These are phyloP conservation scores for Anadara kagoshimensis DNA, from an alignment of 1,140 invertebrate species.

Conservation along the genomic window DNA sequence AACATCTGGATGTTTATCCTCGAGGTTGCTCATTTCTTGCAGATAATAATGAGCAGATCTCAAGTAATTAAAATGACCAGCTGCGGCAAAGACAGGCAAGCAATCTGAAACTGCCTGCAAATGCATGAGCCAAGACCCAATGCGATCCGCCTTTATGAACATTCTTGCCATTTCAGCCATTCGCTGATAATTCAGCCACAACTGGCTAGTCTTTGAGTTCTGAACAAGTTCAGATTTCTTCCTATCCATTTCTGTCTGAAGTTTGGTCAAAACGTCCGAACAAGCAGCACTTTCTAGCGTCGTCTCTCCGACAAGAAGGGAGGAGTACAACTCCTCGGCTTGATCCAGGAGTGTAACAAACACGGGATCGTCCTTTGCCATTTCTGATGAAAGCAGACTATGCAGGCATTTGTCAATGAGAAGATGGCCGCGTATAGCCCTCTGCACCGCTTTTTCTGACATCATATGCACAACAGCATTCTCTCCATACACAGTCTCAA, in stretches of 20 bases:
- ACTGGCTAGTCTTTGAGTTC: slow-evolving; percentile 12
- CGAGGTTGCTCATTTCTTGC: not conserved
- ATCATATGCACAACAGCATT: slow-evolving; percentile 68
- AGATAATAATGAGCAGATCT: not conserved
- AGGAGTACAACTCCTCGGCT: not conserved
- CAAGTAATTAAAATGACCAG: slow-evolving; percentile 68
- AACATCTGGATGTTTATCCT: not conserved
- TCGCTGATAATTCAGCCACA: slow-evolving; percentile 50
- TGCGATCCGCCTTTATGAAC: slow-evolving; percentile 56
- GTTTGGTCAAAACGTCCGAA: slow-evolving; percentile 16
- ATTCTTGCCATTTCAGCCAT: slow-evolving; percentile 43
- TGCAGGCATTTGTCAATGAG: slow-evolving; percentile 48
- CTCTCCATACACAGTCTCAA: slow-evolving; percentile 38
- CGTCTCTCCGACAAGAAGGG: not conserved
- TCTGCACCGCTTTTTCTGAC: slow-evolving; percentile 67
- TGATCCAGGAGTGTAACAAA: not conserved
- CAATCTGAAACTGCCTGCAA: slow-evolving; percentile 58
- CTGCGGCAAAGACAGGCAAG: slow-evolving; percentile 72
- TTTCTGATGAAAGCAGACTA: slow-evolving; percentile 29
- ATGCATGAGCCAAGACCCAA: slow-evolving; percentile 47
- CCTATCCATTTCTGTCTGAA: slow-evolving; percentile 3
- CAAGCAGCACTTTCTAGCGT: slow-evolving; percentile 1
- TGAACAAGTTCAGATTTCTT: slow-evolving; percentile 4
- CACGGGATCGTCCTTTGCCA: not conserved
- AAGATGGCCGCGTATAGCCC: slow-evolving; percentile 71